These are phyloP conservation scores for Patella ulyssiponensis DNA, from an alignment of 2,888 invertebrate genomes.

Conservation along the genomic window DNA sequence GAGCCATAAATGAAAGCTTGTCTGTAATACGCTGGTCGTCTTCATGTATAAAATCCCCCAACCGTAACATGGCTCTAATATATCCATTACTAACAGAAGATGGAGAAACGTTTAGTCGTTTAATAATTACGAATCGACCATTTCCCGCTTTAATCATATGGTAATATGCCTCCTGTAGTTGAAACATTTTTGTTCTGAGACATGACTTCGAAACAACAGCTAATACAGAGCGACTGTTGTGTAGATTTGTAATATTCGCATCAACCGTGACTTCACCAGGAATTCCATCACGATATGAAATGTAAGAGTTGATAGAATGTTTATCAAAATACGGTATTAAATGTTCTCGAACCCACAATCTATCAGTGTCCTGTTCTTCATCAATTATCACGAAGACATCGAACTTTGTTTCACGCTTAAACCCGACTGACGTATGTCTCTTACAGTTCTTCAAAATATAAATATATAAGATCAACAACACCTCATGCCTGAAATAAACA, in stretches of 20 bases:
- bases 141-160: neutral
- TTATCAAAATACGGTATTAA: neutral
- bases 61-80: no score
- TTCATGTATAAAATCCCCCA: no score
- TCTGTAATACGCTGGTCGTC: no score
- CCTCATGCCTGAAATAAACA: neutral
- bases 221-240: neutral
- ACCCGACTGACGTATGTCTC: neutral
- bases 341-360: neutral
- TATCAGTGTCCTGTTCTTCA: neutral
- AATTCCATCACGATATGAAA: neutral
- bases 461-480: neutral
- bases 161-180: neutral
- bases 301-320: neutral
- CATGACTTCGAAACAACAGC: neutral
- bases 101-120: neutral
- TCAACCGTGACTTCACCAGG: neutral
- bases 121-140: neutral
- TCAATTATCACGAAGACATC: neutral
- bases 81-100: neutral
- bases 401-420: neutral
- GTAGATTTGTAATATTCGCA: neutral
- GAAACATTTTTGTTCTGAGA: neutral
- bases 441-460: neutral
- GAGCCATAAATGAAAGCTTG: no score